A percentile compares a stretch with the other conserved stretches of the same genome.
phyloP scores from a whole-genome alignment of 64 coral and sea anemone genomes.

The Stichodactyla helianthus region DNA sequence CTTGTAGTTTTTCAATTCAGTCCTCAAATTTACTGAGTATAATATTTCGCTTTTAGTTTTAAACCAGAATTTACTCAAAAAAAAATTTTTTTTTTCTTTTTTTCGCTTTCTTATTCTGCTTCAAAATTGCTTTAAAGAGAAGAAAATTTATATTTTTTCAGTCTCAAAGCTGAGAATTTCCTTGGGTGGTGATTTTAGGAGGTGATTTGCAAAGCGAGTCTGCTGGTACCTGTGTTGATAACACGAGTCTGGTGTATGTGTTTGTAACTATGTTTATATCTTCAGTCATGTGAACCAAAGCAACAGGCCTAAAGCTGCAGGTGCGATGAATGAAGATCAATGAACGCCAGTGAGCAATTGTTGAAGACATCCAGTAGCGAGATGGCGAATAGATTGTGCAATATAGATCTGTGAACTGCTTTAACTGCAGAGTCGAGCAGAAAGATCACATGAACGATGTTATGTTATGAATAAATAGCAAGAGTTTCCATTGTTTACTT shows the following conservation, averaged over 20 bases:
- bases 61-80: neutral
- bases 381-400: too few relatives aligned
- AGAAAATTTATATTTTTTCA: neutral
- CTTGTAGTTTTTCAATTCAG: neutral
- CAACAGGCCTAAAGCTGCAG: neutral
- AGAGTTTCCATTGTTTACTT: neutral
- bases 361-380: too few relatives aligned
- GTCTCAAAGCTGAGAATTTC: neutral
- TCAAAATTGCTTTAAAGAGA: neutral
- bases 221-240: neutral
- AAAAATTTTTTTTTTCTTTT: too few relatives aligned
- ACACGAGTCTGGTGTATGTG: neutral
- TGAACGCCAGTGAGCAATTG: neutral
- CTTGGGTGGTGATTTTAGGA: neutral
- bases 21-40: neutral
- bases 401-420: too few relatives aligned
- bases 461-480: too few relatives aligned
- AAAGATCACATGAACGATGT: too few relatives aligned
- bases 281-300: constrained; percentile 2
- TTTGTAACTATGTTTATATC: neutral
- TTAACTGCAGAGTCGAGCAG: too few relatives aligned
- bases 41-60: neutral
- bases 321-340: neutral
- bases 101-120: neutral
- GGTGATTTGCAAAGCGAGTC: neutral